Base-by-base conservation (phyloP, 2,113 vertebrate genomes). In the Zeus faber region DNA sequence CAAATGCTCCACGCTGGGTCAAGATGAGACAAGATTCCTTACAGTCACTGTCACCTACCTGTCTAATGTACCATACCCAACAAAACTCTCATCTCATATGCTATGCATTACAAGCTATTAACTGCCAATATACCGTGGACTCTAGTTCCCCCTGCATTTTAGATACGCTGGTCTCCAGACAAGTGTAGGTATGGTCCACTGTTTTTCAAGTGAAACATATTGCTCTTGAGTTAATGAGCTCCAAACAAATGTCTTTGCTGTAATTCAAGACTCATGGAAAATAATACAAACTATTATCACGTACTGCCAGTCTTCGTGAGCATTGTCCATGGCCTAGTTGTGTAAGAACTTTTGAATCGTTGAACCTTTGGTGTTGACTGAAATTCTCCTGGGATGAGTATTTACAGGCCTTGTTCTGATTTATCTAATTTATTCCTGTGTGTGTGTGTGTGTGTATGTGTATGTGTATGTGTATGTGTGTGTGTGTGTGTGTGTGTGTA, bases 11-110 rank as follows among this genome's bases (percentile, higher is more conserved):
- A 35, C 56, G 70, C 67, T 22, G 62, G 77, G 59, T 76, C 60
- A 27, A 66, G 49, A 22, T 1, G 31, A 70, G 60, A 76, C 41
- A 76, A 70, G 71, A 58, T 67, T 81, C 79, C 74, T 82, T 80
- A 83, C 79, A 57, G 65, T 66, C 74, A 62, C 70, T 81, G 74
- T 81, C 84, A 80, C 82, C 64, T 83, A 74, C 79, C 84, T 81
- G 64, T 75, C 61, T 56, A 55, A 57, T 50, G 65, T 59, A 60
- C 76, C 49, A 50, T 74, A 54, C 59, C 39, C 69, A 43, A 9
- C 54, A 40, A 48, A 70, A 44, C 66, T 16, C 29, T 73, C 66
- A 62, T 74, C 74, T 77, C 54, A 39, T 50, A 23, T 40, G 67
- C 82, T 81, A 71, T 79, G 76, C 78, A 75, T 81, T 83, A 80